Base-by-base conservation (phyloP, 2,888 invertebrate species). In the Agrochola lota region DNA sequence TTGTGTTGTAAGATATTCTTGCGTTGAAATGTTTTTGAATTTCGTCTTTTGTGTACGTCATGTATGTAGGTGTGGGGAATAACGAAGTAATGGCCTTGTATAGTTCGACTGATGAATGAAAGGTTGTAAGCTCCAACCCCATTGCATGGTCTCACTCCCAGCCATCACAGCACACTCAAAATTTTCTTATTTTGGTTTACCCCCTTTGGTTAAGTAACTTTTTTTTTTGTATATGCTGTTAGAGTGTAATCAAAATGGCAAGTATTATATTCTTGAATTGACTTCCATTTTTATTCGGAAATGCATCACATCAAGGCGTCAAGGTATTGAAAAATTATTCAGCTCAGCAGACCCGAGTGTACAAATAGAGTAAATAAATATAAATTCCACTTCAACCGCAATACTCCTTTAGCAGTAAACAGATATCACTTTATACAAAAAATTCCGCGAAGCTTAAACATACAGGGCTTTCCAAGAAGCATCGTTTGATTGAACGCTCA, bases 401-500 rank as follows among this genome's bases (percentile, higher is more conserved):
- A 46, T 20, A 40, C 15, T 9, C 7, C 46, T 46, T 77, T 12
- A 20, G 23, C n/a, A 60, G 30, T 20, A 60, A 67, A 63, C 30
- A 67, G 12, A 64, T 40, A 67, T 43, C 17, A n/a, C 0, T 80
- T 20, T 43, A 63, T 30, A 15, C 17, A 8, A n/a, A 46, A 52
- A 62, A 60, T 23, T 35, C 20, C 12, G 1, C 11, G 30, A 62
- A 71, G 26, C 26, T 74, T 43, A 23, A 67, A 35, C 49, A 69
- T 71, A 74, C 72, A 17, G 49, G 40, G 8, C 49, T 46, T 69
- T 84, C 55, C 62, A 30, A 66, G 71, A 60, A 75, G 76, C 77
- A 78, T 72, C 81, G 73, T 87, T 85, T 87, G 84, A 87, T 83
- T 79, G 84, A 85, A 62, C 78, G 67, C 57, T 62, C 76, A 35